These are phyloP conservation scores for Vireo altiloquus DNA, from an alignment of 2,113 vertebrate genomes.

Conservation along the genomic window DNA sequence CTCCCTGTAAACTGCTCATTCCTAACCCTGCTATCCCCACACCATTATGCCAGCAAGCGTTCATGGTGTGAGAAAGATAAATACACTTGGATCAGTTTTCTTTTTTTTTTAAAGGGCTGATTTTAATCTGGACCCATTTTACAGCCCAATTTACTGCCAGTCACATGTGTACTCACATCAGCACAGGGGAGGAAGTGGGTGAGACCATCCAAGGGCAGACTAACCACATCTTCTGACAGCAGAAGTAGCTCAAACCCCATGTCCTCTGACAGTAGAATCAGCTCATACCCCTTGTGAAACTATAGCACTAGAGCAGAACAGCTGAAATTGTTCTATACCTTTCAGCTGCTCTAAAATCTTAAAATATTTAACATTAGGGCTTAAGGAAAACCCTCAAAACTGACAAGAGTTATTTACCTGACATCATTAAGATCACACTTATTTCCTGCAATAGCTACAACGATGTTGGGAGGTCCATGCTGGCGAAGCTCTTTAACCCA, in stretches of 20 bases:
- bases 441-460: conserved; percentile 96
- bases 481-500: conserved; percentile 98
- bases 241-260: not conserved
- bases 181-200: not conserved
- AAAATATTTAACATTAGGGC: not conserved
- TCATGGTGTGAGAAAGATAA: not conserved
- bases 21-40: not conserved
- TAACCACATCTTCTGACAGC: not conserved
- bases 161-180: not conserved
- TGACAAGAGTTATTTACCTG: conserved; percentile 74
- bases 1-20: conserved; percentile 37
- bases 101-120: not conserved
- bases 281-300: not conserved
- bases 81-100: not conserved
- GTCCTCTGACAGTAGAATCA: not conserved
- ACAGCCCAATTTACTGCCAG: not conserved
- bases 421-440: conserved; percentile 94
- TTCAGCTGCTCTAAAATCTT: not conserved
- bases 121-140: conserved; percentile 1
- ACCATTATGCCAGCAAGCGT: not conserved
- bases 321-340: not conserved
- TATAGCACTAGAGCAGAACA: not conserved
- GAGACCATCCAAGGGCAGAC: not conserved
- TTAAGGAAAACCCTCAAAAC: not conserved
- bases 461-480: conserved; percentile 95